Percentiles rank a stretch among this genome's conserved stretches.
phyloP scores from a whole-genome alignment of 2,888 invertebrate species.

The Apoda limacodes region DNA sequence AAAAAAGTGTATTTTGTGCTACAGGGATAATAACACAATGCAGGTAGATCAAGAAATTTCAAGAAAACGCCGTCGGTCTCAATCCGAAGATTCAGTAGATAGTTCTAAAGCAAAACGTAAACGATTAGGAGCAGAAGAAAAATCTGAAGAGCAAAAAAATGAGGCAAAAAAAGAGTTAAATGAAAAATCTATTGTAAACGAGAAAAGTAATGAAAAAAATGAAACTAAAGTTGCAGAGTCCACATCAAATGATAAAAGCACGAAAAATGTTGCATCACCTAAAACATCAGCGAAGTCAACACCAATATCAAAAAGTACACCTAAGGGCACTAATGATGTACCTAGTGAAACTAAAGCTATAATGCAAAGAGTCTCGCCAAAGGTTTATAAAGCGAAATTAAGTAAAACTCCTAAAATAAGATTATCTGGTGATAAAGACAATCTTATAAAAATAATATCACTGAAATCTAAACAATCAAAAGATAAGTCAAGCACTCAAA shows the following conservation, averaged over 20 bases:
- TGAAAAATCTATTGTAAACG: too few relatives aligned
- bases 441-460: slow-evolving; percentile 22
- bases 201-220: slow-evolving; percentile 9
- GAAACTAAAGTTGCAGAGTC: slow-evolving; percentile 18
- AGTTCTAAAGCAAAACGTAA: slow-evolving; percentile 31
- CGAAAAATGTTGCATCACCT: too few relatives aligned
- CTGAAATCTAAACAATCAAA: slow-evolving; percentile 19
- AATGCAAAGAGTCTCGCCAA: too few relatives aligned
- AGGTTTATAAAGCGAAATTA: too few relatives aligned
- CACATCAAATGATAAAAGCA: too few relatives aligned
- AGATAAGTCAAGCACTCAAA: slow-evolving; percentile 8
- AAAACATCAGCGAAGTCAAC: too few relatives aligned
- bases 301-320: too few relatives aligned
- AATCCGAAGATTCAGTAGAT: slow-evolving; percentile 37
- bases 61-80: slow-evolving; percentile 49
- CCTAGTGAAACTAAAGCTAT: too few relatives aligned
- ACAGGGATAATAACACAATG: too few relatives aligned
- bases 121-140: slow-evolving; percentile 18
- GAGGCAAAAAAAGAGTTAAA: slow-evolving; percentile 2
- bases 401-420: slow-evolving; percentile 21
- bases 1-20: too few relatives aligned
- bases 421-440: slow-evolving; percentile 23
- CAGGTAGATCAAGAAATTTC: slow-evolving; percentile 23
- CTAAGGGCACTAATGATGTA: too few relatives aligned
- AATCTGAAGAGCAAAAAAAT: slow-evolving; percentile 7